phyloP scores from a whole-genome alignment of 1,140 invertebrate species.

The Bombus huntii region DNA sequence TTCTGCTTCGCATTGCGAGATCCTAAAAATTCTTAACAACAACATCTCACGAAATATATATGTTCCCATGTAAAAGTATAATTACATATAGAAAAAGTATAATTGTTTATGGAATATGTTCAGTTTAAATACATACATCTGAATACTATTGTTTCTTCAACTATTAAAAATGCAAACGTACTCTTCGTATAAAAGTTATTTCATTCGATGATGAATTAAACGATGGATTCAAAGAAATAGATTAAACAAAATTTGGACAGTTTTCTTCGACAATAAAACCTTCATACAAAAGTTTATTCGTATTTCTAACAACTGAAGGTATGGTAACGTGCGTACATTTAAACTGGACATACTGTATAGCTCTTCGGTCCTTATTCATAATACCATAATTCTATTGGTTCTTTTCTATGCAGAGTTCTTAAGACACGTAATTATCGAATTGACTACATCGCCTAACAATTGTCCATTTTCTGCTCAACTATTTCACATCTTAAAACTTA shows the following conservation, averaged over 20 bases:
- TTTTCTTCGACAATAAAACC: neutral
- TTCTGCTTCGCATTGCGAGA: too few species aligned
- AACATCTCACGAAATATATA: too few species aligned
- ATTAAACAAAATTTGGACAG: neutral
- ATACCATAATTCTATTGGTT: neutral
- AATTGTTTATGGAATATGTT: too few species aligned
- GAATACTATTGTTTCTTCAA: too few species aligned
- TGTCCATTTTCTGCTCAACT: too few species aligned
- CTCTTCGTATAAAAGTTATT: too few species aligned
- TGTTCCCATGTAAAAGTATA: too few species aligned
- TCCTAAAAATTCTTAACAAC: too few species aligned
- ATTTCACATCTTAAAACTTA: neutral
- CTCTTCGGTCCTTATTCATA: neutral
- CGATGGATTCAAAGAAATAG: slow-evolving; percentile 69
- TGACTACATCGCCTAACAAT: neutral
- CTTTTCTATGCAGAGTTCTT: neutral
- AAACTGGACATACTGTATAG: neutral
- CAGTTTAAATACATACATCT: too few species aligned
- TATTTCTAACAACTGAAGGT: neutral
- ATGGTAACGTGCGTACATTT: neutral
- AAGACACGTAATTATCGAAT: neutral
- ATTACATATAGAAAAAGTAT: too few species aligned
- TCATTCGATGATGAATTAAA: too few species aligned
- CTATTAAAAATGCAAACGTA: too few species aligned
- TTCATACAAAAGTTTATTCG: neutral